Base-by-base conservation (phyloP, 1,140 invertebrate genomes). In the Achroia grisella region DNA sequence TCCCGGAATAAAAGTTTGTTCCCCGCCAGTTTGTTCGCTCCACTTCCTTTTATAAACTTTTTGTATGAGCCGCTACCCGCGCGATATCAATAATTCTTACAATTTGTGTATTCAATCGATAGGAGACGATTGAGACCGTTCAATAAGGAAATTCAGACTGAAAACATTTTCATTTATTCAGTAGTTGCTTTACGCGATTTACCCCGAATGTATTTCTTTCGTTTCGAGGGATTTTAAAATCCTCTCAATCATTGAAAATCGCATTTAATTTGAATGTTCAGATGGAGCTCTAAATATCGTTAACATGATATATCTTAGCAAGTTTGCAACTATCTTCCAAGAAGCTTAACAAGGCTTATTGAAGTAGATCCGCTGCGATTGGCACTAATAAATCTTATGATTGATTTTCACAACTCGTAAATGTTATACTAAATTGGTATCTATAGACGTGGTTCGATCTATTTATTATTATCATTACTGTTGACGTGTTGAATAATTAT, bases 11-110 rank as follows among this genome's bases (percentile, higher is more conserved):
- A 73, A 80, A 83, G 67, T 83, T 82, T 83, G 75, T 75, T 71
- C 53, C 44, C 60, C 66, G 64, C 67, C 70, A 70, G 77, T 79
- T 78, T 69, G 74, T 66, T 56, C 63, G 77, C 64, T 73, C 66
- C 63, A 76, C 67, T 75, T 80, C 69, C 72, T 70, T 79, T 80
- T 71, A 73, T 71, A 77, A 80, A 79, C 59, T 80, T 83, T 78
- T 80, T 78, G 72, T 80, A 74, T 65, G 64, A 72, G 56, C 62
- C 62, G 33, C 48, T 54, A 64, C 54, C 58, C 62, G 52, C 60
- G 57, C 54, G 69, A 68, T 80, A 80, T 75, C 75, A 75, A 77
- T 77, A 80, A 77, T 80, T 80, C 71, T 76, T 71, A 59, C 63
- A 62, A 71, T 74, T 76, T 63, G 48, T 54, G 49, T 42, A 56